Evolutionary conservation across 2,888 invertebrate genomes (phyloP), one percentile per base, ranked within the genome.

Genomic region (Orchestes rusci): DNA sequence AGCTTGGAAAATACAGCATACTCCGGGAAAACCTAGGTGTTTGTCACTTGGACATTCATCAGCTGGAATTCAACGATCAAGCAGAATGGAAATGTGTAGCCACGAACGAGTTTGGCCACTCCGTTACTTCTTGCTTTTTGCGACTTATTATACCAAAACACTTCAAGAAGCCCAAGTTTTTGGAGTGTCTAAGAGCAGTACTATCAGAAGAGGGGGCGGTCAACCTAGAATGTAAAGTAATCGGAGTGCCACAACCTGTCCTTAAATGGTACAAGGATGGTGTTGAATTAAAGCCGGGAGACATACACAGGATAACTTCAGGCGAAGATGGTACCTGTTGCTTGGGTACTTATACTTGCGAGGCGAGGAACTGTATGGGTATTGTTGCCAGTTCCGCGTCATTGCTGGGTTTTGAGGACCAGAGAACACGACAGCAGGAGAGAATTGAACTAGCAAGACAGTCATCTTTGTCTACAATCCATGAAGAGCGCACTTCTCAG

Each of bases 221-320:
- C 1, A 91, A 91, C 67, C 73, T 92, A 47, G 92, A 92, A 66
- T 92, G 92, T 65, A 92, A 92, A 71, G 90, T 91, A 1, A 90
- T 91, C 46, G 91, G 91, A 4, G 89, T 91, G 2, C 91, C 91
- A 0, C 90, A 90, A 60, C 91, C 91, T 0, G 73, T 82, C n/a
- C 70, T 92, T 0, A 90, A 88, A 60, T 92, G 92, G 92, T 92
- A 87, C 64, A 92, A 92, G 68, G 92, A 92, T 63, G 91, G 90
- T 0, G 79, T 83, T 41, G 90, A 91, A 62, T 66, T 92, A 1
- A 90, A 90, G 62, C 87, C 92, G 0, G 92, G 92, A 0, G 92
- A 92, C 62, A 91, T 92, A 57, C 91, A 92, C 60, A 76, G 85
- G 61, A 91, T 92, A 35, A 90, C 89, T 56, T 88, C 90, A 0